Percentiles rank a stretch among this genome's conserved stretches.
phyloP scores from a whole-genome alignment of 2,888 invertebrate species.

The Ophion costatus region DNA sequence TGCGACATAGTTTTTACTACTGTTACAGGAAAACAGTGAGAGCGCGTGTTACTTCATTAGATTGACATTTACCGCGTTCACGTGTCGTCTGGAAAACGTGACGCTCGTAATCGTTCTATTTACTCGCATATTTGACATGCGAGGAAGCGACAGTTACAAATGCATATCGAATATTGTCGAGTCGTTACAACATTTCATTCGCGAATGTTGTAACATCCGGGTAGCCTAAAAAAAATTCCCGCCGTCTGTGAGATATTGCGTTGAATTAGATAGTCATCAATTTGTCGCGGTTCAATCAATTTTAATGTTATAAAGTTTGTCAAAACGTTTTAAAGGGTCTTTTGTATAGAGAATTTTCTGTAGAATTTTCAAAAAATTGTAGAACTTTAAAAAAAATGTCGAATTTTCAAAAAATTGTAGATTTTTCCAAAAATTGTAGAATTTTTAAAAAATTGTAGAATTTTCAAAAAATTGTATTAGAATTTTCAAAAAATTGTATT shows the following conservation, averaged over 20 bases:
- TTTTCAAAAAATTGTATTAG: too few relatives aligned
- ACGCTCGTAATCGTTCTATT: constrained; percentile 14
- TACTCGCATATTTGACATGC: background rate
- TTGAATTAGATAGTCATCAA: background rate
- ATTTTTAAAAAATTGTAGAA: too few relatives aligned
- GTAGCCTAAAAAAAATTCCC: background rate
- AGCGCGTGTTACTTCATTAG: constrained; percentile 32
- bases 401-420: too few relatives aligned
- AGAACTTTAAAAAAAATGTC: too few relatives aligned
- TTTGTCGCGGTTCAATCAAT: background rate
- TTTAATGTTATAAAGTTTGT: background rate
- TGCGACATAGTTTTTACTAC: constrained; percentile 43
- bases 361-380: too few relatives aligned
- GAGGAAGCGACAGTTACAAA: background rate
- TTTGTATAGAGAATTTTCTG: too few relatives aligned
- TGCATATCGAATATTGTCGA: background rate
- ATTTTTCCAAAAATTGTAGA: too few relatives aligned
- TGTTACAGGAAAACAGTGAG: constrained; percentile 29
- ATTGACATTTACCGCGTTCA: constrained; percentile 47
- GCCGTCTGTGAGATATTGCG: too few relatives aligned
- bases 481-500: too few relatives aligned
- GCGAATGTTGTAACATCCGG: background rate
- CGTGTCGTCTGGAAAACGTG: constrained; percentile 40
- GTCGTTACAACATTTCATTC: background rate
- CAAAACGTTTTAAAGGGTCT: background rate